Conservation (phyloP, 2,888 invertebrate genomes). For the Tortricodes alternella region DNA sequence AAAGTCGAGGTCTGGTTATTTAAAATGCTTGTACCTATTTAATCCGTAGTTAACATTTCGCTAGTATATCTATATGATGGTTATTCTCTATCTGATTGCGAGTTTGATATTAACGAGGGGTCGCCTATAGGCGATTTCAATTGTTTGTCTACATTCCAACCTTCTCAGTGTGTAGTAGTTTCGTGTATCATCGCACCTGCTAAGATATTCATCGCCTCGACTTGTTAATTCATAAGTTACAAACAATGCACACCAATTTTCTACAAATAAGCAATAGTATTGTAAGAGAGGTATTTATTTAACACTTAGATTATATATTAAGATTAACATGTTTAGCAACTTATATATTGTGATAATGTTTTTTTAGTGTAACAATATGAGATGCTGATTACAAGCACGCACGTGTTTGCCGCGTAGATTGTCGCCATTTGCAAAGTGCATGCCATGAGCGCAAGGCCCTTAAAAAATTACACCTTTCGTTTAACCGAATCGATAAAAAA, state of each 20-base stretch:
- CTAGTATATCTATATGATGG: conserved; percentile 33
- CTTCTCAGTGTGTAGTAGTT: conserved; percentile 14
- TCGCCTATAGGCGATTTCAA: neutral
- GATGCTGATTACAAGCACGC: no score
- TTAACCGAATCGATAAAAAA: no score
- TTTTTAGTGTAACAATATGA: neutral
- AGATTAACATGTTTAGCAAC: conserved; percentile 2
- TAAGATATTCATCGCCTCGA: neutral
- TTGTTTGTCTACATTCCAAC: conserved; percentile 26
- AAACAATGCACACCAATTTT: neutral
- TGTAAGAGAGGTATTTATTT: neutral
- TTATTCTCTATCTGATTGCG: conserved; percentile 16
- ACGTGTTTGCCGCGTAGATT: no score
- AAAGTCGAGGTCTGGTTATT: conserved; percentile 19
- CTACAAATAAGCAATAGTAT: neutral
- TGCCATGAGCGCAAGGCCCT: no score
- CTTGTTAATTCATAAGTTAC: neutral
- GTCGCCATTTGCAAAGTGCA: no score
- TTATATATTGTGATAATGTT: neutral
- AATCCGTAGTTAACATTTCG: conserved; percentile 34
- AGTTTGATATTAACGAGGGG: conserved; percentile 7
- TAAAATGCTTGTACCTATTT: conserved; percentile 25
- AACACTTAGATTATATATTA: neutral
- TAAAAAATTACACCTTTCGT: no score
- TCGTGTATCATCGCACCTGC: conserved; percentile 11